These are phyloP conservation scores for Drosophila tropicalis DNA, from an alignment of 1,140 invertebrate species.

Conservation along the genomic window DNA sequence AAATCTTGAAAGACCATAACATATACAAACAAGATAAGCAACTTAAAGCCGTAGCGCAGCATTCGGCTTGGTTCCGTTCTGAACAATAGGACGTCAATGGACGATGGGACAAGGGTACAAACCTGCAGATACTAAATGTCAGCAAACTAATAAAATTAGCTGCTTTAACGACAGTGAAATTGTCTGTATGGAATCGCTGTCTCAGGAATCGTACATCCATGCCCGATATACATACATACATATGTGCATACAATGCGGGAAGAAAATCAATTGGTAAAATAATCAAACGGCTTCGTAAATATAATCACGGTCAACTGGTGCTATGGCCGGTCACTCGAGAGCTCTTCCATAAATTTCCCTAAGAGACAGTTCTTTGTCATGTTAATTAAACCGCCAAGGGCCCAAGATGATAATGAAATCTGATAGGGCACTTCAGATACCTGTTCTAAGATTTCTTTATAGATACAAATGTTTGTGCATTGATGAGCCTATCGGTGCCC, in stretches of 20 bases:
- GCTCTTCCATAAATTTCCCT: constrained; percentile 72
- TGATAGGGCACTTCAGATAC: constrained; percentile 74
- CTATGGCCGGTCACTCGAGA: constrained; percentile 50
- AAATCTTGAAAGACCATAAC: constrained; percentile 69
- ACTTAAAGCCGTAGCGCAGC: not conserved
- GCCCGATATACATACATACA: not conserved
- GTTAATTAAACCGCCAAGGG: constrained; percentile 78
- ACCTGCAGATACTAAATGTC: constrained; percentile 76
- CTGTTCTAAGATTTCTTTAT: constrained; percentile 57
- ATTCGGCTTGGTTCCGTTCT: constrained; percentile 10
- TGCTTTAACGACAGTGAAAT: constrained; percentile 74
- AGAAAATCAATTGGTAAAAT: constrained; percentile 67
- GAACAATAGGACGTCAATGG: constrained; percentile 12
- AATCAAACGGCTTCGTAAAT: constrained; percentile 80
- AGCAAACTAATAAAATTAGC: constrained; percentile 79
- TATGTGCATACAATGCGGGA: constrained; percentile 30
- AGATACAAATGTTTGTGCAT: constrained; percentile 21
- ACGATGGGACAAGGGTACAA: constrained; percentile 46
- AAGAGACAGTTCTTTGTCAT: constrained; percentile 82
- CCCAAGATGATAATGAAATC: constrained; percentile 58
- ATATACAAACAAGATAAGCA: constrained; percentile 71
- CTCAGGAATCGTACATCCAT: constrained; percentile 12
- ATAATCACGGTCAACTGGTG: constrained; percentile 74
- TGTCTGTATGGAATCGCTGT: constrained; percentile 43
- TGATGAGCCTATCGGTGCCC: constrained; percentile 49